Conservation (phyloP, 2,888 invertebrate species). For the Teleiodes luculella region DNA sequence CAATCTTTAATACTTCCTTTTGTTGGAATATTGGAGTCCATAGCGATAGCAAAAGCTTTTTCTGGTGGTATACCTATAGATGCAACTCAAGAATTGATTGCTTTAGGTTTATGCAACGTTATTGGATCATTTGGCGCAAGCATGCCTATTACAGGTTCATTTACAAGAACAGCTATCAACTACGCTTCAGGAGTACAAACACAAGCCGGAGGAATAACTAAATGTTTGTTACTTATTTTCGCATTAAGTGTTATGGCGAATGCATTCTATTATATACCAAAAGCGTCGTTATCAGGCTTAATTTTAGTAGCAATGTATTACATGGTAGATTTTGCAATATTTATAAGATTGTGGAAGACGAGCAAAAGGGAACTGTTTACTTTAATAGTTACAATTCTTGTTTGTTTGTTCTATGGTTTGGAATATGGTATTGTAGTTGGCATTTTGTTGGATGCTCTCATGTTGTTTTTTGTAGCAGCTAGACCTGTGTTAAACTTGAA, state of each 20-base stretch:
- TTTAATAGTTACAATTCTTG: constrained; percentile 42
- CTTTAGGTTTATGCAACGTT: constrained; percentile 90
- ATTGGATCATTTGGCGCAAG: constrained; percentile 90
- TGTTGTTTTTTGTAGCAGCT: constrained; percentile 34
- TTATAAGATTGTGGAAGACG: constrained; percentile 84
- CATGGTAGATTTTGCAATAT: constrained; percentile 85
- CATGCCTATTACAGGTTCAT: constrained; percentile 93
- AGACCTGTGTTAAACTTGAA: constrained; percentile 24
- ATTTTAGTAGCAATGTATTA: constrained; percentile 94
- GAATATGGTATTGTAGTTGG: constrained; percentile 55
- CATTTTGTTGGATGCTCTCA: constrained; percentile 28
- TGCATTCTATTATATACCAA: constrained; percentile 91
- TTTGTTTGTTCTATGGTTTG: constrained; percentile 51
- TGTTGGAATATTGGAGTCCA: constrained; percentile 84
- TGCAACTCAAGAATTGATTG: constrained; percentile 94
- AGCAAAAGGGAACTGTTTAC: constrained; percentile 80
- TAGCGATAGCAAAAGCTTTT: constrained; percentile 87
- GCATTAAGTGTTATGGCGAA: constrained; percentile 89
- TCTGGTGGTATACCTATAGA: constrained; percentile 88
- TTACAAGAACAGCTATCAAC: constrained; percentile 92
- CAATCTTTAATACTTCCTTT: constrained; percentile 82
- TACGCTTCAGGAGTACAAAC: constrained; percentile 94
- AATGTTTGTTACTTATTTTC: constrained; percentile 85
- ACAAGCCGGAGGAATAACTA: constrained; percentile 87
- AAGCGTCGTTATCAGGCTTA: constrained; percentile 90